Percentiles rank a stretch among this genome's conserved stretches.
These are phyloP conservation scores for Eupsittula cactorum DNA, from an alignment of 2,113 vertebrate genomes.

Conservation along the genomic window DNA sequence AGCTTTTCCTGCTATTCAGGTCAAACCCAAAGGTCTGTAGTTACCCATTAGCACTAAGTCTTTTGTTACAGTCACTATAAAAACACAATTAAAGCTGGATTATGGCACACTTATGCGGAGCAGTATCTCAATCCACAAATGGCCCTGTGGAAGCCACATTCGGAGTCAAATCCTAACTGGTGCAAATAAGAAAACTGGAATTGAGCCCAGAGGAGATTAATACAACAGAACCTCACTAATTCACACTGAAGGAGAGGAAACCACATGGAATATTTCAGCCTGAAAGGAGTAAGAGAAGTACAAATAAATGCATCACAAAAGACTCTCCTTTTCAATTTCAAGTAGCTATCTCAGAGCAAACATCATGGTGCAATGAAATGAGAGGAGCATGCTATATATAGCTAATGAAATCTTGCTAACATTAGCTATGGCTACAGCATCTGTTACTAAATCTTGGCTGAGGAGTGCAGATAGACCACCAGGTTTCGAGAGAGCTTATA, in stretches of 20 bases:
- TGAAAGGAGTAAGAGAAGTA: not conserved
- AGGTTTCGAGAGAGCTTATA: not conserved
- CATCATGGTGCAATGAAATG: not conserved
- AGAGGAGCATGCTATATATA: conserved; percentile 16
- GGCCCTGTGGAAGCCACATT: conserved; percentile 25
- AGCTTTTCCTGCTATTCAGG: not conserved
- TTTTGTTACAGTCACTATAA: conserved; percentile 57
- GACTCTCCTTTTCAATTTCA: not conserved
- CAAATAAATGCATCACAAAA: conserved; percentile 8
- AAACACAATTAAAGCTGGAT: conserved; percentile 57
- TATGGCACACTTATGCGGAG: not conserved
- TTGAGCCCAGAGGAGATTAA: conserved; percentile 34
- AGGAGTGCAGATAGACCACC: not conserved
- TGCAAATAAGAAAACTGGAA: conserved; percentile 21
- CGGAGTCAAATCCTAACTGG: conserved; percentile 7
- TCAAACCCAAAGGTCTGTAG: not conserved
- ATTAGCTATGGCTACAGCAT: conserved; percentile 32
- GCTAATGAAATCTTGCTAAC: conserved; percentile 42
- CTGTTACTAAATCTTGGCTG: conserved; percentile 49
- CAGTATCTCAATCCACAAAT: conserved; percentile 41
- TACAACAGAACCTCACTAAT: not conserved
- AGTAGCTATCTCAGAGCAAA: not conserved
- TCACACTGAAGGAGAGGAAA: not conserved
- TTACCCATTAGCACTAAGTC: not conserved
- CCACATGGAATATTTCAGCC: not conserved